These are phyloP conservation scores for Candidula unifasciata DNA, from an alignment of 2,888 invertebrate species.

Conservation along the genomic window DNA sequence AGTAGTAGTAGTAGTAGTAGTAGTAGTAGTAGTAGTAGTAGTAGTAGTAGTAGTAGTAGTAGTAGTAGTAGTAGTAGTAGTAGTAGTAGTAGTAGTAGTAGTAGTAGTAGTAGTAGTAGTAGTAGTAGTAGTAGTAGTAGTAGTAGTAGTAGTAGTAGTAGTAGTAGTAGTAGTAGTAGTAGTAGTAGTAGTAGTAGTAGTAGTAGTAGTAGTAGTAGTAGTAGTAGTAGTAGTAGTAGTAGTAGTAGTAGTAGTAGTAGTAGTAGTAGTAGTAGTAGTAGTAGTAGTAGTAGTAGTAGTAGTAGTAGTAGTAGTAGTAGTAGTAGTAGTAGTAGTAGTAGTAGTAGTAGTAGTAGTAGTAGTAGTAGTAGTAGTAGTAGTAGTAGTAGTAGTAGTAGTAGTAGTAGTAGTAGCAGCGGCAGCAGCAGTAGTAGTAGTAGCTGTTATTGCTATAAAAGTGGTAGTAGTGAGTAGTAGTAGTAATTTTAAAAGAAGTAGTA, in stretches of 20 bases:
- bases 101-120: constrained; percentile 37
- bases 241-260: constrained; percentile 10
- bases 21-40: constrained; percentile 37
- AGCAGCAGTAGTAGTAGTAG: constrained; percentile 33
- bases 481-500: constrained; percentile 27
- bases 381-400: constrained; percentile 38
- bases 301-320: constrained; percentile 37
- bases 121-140: constrained; percentile 33
- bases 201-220: constrained; percentile 27
- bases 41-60: constrained; percentile 37
- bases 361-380: constrained; percentile 27
- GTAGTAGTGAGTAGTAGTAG: constrained; percentile 29
- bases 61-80: constrained; percentile 34
- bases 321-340: constrained; percentile 39
- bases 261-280: too few species aligned
- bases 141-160: constrained; percentile 37
- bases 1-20: constrained; percentile 38
- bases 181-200: constrained; percentile 26
- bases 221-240: constrained; percentile 37
- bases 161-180: constrained; percentile 35
- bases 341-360: constrained; percentile 18
- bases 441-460: constrained; percentile 21
- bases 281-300: too few species aligned
- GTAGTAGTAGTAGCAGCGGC: constrained; percentile 36
- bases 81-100: constrained; percentile 33